Percentiles rank a stretch among this genome's conserved stretches.
Conservation (phyloP, 1,140 invertebrate genomes). For the Diabrotica virgifera region DNA sequence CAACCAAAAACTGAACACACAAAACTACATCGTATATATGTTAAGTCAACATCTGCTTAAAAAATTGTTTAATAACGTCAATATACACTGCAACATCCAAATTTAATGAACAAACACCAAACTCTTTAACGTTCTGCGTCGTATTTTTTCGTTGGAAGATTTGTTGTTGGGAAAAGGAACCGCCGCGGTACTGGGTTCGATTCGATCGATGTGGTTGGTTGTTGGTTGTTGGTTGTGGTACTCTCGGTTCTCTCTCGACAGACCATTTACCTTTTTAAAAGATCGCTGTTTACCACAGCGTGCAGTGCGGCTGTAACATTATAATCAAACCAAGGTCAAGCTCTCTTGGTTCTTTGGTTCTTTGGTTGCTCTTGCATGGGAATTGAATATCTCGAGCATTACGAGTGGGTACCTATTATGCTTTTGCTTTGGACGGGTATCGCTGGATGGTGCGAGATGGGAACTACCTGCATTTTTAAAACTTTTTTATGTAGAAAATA, state of each 20-base stretch:
- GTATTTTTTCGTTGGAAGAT: conserved; percentile 1
- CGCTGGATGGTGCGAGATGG: not conserved
- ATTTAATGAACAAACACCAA: not conserved
- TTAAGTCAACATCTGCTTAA: not conserved
- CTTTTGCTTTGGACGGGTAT: not conserved
- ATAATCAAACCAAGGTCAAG: conserved; percentile 16
- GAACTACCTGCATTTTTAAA: conserved; percentile 7
- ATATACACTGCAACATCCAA: not conserved
- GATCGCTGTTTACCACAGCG: conserved; percentile 14
- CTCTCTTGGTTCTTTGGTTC: conserved; percentile 1
- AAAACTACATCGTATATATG: not conserved
- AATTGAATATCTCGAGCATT: conserved; percentile 9
- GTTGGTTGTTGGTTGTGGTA: no score
- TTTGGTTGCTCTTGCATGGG: conserved; percentile 13
- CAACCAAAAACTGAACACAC: no score
- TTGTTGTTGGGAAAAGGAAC: not conserved
- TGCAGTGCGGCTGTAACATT: conserved; percentile 11
- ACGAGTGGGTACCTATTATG: not conserved
- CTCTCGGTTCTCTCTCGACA: not conserved
- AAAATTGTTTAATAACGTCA: not conserved
- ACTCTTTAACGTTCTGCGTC: conserved; percentile 5
- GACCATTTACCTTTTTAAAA: conserved; percentile 18
- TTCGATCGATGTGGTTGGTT: not conserved
- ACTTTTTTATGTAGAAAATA: not conserved
- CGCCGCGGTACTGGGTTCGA: not conserved